Evolutionary conservation across 2,797 vertebrate genomes (phyloP).

Genomic region (Sebastes diploproa): DNA sequence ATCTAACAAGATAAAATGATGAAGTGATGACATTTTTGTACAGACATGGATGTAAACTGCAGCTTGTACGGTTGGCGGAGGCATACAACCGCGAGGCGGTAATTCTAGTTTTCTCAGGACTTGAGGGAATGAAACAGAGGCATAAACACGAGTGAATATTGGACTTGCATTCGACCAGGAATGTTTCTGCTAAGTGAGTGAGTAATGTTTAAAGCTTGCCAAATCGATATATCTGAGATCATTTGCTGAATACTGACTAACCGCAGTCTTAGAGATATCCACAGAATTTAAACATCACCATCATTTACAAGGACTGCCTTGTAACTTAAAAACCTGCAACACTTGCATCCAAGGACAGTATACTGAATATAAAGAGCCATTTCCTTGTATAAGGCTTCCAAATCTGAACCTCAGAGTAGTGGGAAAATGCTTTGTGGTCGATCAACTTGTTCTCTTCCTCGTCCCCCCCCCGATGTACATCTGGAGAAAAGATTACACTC

Average conservation of each 20-base stretch:
- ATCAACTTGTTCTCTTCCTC: neutral
- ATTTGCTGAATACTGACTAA: neutral
- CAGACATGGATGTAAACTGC: neutral
- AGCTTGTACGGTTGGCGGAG: neutral
- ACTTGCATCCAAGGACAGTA: neutral
- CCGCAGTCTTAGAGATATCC: neutral
- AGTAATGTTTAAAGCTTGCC: constrained; percentile 8
- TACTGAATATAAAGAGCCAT: neutral
- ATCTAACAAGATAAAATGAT: neutral
- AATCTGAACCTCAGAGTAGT: neutral
- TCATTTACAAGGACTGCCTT: neutral
- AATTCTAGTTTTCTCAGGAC: neutral
- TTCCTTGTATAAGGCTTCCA: neutral
- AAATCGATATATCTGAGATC: neutral
- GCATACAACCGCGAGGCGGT: neutral
- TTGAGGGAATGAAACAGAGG: neutral
- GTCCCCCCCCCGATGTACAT: neutral
- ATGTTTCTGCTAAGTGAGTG: neutral
- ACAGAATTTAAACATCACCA: neutral
- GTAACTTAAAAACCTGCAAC: neutral
- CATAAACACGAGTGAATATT: neutral
- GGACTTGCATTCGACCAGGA: neutral
- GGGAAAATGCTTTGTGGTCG: neutral
- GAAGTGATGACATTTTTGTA: neutral
- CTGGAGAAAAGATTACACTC: neutral